Evolutionary conservation across 2,888 invertebrate species (phyloP), one percentile per base, ranked within the genome.

Genomic region (Teleiodes luculella): DNA sequence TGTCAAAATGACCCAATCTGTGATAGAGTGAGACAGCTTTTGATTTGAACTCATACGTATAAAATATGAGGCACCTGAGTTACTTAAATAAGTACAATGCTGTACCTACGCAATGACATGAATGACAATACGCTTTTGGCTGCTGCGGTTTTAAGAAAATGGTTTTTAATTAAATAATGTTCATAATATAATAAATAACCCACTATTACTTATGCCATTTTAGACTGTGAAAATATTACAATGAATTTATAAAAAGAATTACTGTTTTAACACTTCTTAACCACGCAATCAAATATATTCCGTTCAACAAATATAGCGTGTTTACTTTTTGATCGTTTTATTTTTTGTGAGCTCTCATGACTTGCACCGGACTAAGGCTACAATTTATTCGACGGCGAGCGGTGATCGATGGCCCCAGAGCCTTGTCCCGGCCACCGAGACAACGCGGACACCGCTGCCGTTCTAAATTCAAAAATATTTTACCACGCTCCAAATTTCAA

Each of bases 391-490:
- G 81, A 79, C 78, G 78, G 78, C 67, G 69, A 67, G 69, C 74
- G 67, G 83, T 87, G 87, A 87, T 87, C 86, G 87, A 87, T 87
- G 83, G 74, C 76, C 78, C 71, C 65, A 67, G 67, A 67, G 76
- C 68, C 76, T 73, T 77, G 79, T 77, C 73, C 68, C 68, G 69
- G 77, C 77, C 76, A 73, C 76, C 68, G 74, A 75, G 69, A 70
- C 71, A 69, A 68, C 68, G 66, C 72, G 66, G 68, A 71, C 78
- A 72, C 72, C 79, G 83, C 83, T 82, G 83, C 84, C 73, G 81
- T 79, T 66, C 76, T 70, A 65, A 73, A 65, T 67, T 64, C 65
- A 68, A 70, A 69, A 72, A 73, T 63, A 71, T 72, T 66, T 70
- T 72, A 74, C 73, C 72, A 72, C 72, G 73, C 70, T 72, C 76